phyloP scores from a whole-genome alignment of 1,140 invertebrate genomes.

The Rhopalosiphum maidis region DNA sequence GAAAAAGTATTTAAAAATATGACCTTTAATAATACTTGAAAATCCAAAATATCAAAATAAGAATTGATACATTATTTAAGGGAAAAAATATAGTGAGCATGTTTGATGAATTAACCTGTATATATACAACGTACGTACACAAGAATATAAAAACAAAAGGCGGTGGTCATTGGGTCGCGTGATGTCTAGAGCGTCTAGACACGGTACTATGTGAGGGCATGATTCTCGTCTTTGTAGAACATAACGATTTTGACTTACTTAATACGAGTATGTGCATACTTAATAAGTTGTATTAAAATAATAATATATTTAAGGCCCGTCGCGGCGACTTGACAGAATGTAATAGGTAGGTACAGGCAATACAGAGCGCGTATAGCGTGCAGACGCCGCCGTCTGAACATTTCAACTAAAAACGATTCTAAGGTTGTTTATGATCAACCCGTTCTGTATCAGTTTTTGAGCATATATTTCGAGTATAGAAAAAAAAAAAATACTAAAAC shows the following conservation, averaged over 20 bases:
- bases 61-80: no score
- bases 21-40: no score
- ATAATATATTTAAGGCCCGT: background rate
- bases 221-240: background rate
- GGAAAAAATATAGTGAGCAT: no score
- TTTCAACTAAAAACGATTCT: background rate
- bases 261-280: background rate
- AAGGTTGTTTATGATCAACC: background rate
- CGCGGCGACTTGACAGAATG: background rate
- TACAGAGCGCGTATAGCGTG: background rate
- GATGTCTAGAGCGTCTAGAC: background rate
- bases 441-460: background rate
- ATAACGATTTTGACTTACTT: background rate
- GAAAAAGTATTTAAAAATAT: no score
- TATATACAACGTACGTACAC: no score
- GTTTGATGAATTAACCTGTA: no score
- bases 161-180: background rate
- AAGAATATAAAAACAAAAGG: background rate
- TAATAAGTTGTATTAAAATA: background rate
- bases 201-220: background rate
- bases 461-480: background rate
- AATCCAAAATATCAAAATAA: no score
- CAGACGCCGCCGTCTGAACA: background rate
- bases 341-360: background rate
- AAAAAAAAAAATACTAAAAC: no score